Base-by-base conservation (phyloP, 2,797 vertebrate species). In the Arctocebus calabarensis region DNA sequence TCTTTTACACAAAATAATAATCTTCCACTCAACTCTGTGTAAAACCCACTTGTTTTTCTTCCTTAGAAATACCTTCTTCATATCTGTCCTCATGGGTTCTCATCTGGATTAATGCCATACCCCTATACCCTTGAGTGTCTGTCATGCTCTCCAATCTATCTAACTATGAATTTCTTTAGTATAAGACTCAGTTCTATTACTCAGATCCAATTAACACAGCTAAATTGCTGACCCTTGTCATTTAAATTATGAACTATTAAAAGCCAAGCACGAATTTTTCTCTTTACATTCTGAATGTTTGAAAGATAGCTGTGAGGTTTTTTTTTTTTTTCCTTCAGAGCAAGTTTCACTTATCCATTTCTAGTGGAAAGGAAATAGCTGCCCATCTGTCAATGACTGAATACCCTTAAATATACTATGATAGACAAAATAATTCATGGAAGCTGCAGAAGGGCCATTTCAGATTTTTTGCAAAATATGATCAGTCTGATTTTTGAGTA, bases 191-290 rank as follows among this genome's bases (percentile, higher is more conserved):
- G n/a, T n/a, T n/a, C 37, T 55, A 40, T 9, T 73, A 14, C 43
- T 78, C 20, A 45, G 40, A 61, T 90, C 57, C 45, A 96, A 74
- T 78, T 59, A 96, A 59, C 52, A 90, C n/a, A 77, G 73, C 19
- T 91, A 82, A 83, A 71, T 34, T 73, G 32, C 43, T 95, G 40
- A 66, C 12, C 37, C 43, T 75, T 96, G 73, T 79, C 88, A 70
- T 68, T 92, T 79, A 92, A 88, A 77, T 92, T 92, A 83, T 14
- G 90, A 93, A 94, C 34, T 77, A 48, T 52, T 88, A 71, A 97
- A 75, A 59, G 59, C 37, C 27, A 92, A 55, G 45, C 0, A 61
- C 27, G 23, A 45, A 83, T 94, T 94, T 97, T 84, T 40, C 20
- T 55, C 57, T 95, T 92, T 75, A 79, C 74, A 61, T 89, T 86